Percentiles rank a stretch among this genome's conserved stretches.
phyloP scores from a whole-genome alignment of 2,797 vertebrate species.

The Scarus forsteni region DNA sequence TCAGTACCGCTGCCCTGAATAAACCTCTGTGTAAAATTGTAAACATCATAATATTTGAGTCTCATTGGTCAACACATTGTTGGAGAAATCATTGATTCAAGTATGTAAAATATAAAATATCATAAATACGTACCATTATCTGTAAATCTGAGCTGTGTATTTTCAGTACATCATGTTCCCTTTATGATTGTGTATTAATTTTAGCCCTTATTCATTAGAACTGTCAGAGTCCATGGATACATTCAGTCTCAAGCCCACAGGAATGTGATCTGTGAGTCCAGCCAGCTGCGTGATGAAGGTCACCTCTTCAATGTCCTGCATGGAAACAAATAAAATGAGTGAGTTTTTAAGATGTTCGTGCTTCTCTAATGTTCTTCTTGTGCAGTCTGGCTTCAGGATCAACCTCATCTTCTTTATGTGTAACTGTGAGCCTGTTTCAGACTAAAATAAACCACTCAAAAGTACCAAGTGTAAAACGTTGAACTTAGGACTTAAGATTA shows the following conservation, averaged over 20 bases:
- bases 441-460: too few species aligned
- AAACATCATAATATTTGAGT: conserved; percentile 24
- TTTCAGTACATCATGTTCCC: conserved; percentile 37
- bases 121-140: too few species aligned
- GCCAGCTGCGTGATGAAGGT: conserved; percentile 87
- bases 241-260: conserved; percentile 84
- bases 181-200: conserved; percentile 7
- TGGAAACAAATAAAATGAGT: conserved; percentile 36
- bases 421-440: too few species aligned
- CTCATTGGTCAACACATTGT: conserved; percentile 29
- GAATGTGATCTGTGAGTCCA: conserved; percentile 87
- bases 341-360: neutral
- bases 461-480: too few species aligned
- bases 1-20: conserved; percentile 12
- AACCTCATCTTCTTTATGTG: too few species aligned
- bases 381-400: too few species aligned
- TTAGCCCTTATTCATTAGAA: conserved; percentile 37
- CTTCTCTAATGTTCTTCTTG: neutral
- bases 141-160: conserved; percentile 22
- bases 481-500: too few species aligned
- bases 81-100: conserved; percentile 32
- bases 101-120: conserved; percentile 25
- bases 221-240: conserved; percentile 71
- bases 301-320: conserved; percentile 85
- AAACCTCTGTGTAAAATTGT: conserved; percentile 29